Base-by-base conservation (phyloP, 1,140 invertebrate species). In the Argopecten irradians region DNA sequence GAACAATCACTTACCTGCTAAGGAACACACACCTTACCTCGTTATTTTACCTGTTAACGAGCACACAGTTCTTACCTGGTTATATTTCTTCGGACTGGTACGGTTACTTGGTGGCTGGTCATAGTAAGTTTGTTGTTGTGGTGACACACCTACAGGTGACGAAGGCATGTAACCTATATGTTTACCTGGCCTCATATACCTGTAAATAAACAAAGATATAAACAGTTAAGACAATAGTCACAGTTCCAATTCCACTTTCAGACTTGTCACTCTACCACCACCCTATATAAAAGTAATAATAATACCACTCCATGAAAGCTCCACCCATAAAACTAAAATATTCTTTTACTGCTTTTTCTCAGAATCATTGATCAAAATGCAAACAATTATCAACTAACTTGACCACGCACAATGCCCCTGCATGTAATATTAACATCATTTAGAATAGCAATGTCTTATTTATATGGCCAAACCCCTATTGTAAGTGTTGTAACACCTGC, bases 141-240 rank as follows among this genome's bases (percentile, higher is more conserved):
- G 8, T 1, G 55, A 71, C 55, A 71, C 55, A n/a, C 55, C 55
- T 71, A n/a, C 22, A 8, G 55, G 55, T 71, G 55, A 71, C 22
- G 55, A 71, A 71, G 55, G 55, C 55, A 71, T 71, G 55, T 71
- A 71, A 7, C 55, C 55, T 71, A 71, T 28, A 16, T 71, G 55
- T 71, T 71, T 71, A 71, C 55, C 55, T 71, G n/a, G 55, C 55
- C 55, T 71, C 55, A 71, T 71, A 71, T 71, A 71, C 55, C 55
- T 71, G 55, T 71, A 71, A 71, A 71, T 71, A 71, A 22, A 71
- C 8, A 71, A 71, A 3, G 22, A 71, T 71, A 19, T 22, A 5
- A n/a, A 71, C 55, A 28, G 55, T 8, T 71, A 28, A 71, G 55
- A 71, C 14, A 71, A 71, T 71, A 28, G 5, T 28, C 22, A 16